A percentile compares a stretch with the other conserved stretches of the same genome.
Evolutionary conservation across 1,140 invertebrate genomes (phyloP).

Genomic region (Achatina immaculata): DNA sequence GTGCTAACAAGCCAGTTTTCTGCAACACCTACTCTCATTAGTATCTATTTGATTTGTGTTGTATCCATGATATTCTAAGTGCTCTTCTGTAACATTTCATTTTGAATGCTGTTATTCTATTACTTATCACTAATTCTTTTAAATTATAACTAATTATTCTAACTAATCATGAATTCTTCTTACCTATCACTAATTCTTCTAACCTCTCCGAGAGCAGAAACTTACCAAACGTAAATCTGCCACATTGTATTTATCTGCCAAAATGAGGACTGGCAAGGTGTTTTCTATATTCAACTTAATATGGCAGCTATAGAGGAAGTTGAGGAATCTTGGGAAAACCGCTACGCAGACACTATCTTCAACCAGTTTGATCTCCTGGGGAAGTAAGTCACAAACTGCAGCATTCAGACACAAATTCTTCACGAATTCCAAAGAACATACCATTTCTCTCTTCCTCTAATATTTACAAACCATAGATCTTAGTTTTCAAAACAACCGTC

Average conservation of each 20-base stretch:
- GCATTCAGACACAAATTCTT: too few relatives aligned
- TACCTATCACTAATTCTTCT: neutral
- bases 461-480: too few relatives aligned
- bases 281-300: slow-evolving; percentile 70
- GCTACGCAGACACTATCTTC: slow-evolving; percentile 68
- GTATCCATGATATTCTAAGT: too few relatives aligned
- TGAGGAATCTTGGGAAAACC: slow-evolving; percentile 70
- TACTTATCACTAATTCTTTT: too few relatives aligned
- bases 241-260: slow-evolving; percentile 73
- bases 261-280: slow-evolving; percentile 68
- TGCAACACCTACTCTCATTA: too few relatives aligned
- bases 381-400: slow-evolving; percentile 25
- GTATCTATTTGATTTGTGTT: too few relatives aligned
- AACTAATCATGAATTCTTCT: neutral
- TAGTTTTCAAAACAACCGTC: too few relatives aligned
- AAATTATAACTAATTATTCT: neutral
- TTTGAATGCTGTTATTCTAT: too few relatives aligned
- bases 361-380: slow-evolving; percentile 68
- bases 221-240: slow-evolving; percentile 65
- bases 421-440: neutral
- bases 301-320: slow-evolving; percentile 71
- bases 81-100: too few relatives aligned
- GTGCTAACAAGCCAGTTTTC: too few relatives aligned
- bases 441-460: too few relatives aligned
- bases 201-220: too few relatives aligned